Evolutionary conservation across 1,140 invertebrate species (phyloP), one percentile per base, ranked within the genome.

Genomic region (Telenomus remus): DNA sequence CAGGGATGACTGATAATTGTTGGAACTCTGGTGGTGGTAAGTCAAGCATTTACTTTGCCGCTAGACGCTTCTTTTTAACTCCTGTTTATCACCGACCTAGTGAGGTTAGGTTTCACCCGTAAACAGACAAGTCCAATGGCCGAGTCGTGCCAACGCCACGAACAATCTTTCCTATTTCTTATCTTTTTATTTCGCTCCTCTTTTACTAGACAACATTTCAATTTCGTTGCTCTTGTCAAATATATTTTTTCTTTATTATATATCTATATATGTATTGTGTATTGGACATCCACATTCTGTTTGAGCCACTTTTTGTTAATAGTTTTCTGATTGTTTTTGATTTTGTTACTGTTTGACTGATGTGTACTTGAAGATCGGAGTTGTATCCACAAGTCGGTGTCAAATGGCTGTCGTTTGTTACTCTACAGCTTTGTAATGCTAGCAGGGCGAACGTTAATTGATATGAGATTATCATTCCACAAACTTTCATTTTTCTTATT

Each of bases 11-110:
- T 89, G 90, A 91, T 87, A 91, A 91, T 87, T 88, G 89, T 83
- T 90, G 90, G 89, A 91, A 88, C 79, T 89, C 90, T 87, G 90
- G 90, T 89, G 90, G 90, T 88, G 90, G 90, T 91, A 84, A 90
- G 90, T 90, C 43, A 49, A 7, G 49, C 44, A 46, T 60, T n/a
- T 39, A 9, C n/a, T 39, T 39, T 39, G 1, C 1, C 37, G 9
- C 37, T 39, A 4, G 37, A 39, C 2, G 9, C 9, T 11, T 49
- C 15, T 27, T 34, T 34, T 1, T 1, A 35, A 12, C n/a, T 3
- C 48, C 4, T 11, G 33, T 13, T 50, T n/a, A 39, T 11, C n/a
- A 2, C 37, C 37, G 37, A n/a, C 3, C n/a, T 3, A 4, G 15
- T 54, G 44, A 73, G 70, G 70, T 73, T 73, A 73, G 54, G 61